A percentile compares a stretch with the other conserved stretches of the same genome.
phyloP scores from a whole-genome alignment of 2,113 vertebrate species.

The Meleagris gallopavo region DNA sequence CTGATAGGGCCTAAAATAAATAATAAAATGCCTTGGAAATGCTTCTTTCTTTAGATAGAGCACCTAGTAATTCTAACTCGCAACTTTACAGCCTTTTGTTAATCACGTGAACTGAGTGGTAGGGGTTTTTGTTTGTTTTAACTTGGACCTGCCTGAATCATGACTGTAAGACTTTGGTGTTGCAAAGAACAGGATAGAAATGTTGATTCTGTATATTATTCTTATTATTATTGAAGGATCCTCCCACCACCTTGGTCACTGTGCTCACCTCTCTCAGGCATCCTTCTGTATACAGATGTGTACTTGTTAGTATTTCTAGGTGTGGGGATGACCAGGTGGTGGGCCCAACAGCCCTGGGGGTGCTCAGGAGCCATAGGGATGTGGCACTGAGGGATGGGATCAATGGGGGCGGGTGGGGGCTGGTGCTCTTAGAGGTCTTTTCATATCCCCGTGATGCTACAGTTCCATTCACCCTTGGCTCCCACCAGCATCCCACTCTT shows the following conservation, averaged over 20 bases:
- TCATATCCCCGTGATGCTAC: too few species aligned
- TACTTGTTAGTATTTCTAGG: not conserved
- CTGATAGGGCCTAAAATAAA: conserved; percentile 49
- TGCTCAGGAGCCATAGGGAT: too few species aligned
- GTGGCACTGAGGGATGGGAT: too few species aligned
- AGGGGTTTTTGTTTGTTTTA: not conserved
- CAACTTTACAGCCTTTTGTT: not conserved
- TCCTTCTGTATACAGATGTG: not conserved
- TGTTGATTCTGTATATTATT: not conserved
- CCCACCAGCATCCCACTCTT: not conserved
- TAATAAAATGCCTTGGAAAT: not conserved
- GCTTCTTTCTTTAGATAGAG: not conserved
- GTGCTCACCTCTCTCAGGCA: accelerated
- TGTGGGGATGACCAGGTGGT: too few species aligned
- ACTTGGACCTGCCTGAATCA: not conserved
- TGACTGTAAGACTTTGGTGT: not conserved
- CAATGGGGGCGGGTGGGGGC: too few species aligned
- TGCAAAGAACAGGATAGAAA: not conserved
- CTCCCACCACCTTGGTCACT: not conserved
- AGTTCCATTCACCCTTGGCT: not conserved
- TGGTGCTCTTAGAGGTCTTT: too few species aligned
- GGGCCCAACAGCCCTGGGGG: too few species aligned
- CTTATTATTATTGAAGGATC: not conserved
- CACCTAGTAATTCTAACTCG: not conserved
- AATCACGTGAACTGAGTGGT: accelerated